Evolutionary conservation across 2,888 invertebrate species (phyloP), one percentile per base, ranked within the genome.

Genomic region (Rhorus exstirpatorius): DNA sequence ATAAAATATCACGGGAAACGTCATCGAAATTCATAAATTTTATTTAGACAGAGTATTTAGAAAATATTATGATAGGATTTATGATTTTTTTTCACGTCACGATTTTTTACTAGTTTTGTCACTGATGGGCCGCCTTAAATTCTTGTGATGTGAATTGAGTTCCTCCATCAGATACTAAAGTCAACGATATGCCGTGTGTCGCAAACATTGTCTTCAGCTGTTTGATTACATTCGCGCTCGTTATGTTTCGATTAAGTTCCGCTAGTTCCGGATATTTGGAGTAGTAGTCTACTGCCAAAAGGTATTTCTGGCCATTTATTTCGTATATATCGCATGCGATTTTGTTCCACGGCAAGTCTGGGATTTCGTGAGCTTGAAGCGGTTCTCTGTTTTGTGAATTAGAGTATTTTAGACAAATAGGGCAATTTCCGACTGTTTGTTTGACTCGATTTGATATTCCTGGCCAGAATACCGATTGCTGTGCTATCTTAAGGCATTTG

Each of bases 401-500:
- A 24, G 65, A 55, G 38, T 78, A 82, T 14, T 74, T 80, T 38
- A 80, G 26, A 38, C 87, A 86, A 1, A 71, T 60, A 7, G 65
- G 12, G 72, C 86, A 87, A 49, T 84, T 86, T 53, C 63, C 19
- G 17, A 84, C 81, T 80, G 83, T 67, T 70, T 87, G 78, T 76
- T 83, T 84, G 12, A 88, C 85, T 82, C 83, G 74, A 74, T 84
- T 84, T 14, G 60, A 80, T 85, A 88, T 31, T 3, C 31, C 31
- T 6, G 31, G 31, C 31, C 31, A 31, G 31, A 31, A 31, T 31
- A 31, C 31, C 88, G 79, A 79, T 65, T 85, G 79, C 53, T 82
- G 77, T 0, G 88, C 87, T 26, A 84, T 75, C 21, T 51, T 83
- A 55, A 86, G 82, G 74, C 85, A 86, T 75, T 85, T 86, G 67